Percentiles rank a stretch among this genome's conserved stretches.
Evolutionary conservation across 2,113 vertebrate genomes (phyloP).

Genomic region (Piaya cayana): DNA sequence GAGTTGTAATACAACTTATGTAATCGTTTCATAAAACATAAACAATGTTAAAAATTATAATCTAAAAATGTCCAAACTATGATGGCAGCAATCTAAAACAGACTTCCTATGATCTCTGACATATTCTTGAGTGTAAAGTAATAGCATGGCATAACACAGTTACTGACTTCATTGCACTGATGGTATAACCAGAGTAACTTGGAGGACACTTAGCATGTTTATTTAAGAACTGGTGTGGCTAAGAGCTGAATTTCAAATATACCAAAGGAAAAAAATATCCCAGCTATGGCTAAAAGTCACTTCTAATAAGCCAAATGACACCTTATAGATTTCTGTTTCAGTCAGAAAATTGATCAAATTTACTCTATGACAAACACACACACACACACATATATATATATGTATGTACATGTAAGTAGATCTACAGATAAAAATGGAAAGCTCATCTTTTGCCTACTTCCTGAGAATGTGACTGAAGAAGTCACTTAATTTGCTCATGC

Average conservation of each 20-base stretch:
- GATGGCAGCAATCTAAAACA: background rate
- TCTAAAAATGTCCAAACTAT: background rate
- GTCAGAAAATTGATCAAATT: background rate
- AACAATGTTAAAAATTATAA: background rate
- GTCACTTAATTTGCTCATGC: background rate
- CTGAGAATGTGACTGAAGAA: background rate
- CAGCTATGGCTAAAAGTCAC: background rate
- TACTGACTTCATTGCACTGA: background rate
- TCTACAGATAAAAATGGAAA: background rate
- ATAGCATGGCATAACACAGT: background rate
- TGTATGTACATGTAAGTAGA: background rate
- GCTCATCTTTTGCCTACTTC: background rate
- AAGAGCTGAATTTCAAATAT: background rate
- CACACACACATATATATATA: too few species aligned
- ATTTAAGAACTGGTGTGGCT: background rate
- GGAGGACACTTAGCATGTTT: background rate
- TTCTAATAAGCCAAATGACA: background rate
- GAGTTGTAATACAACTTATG: background rate
- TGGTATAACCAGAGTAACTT: background rate
- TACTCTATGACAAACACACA: background rate
- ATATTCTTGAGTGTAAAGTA: background rate
- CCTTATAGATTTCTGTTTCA: background rate
- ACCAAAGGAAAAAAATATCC: background rate
- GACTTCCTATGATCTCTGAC: background rate
- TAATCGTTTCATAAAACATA: background rate